Conservation (phyloP, 1,140 invertebrate species). For the Trachelipus rathkii region DNA sequence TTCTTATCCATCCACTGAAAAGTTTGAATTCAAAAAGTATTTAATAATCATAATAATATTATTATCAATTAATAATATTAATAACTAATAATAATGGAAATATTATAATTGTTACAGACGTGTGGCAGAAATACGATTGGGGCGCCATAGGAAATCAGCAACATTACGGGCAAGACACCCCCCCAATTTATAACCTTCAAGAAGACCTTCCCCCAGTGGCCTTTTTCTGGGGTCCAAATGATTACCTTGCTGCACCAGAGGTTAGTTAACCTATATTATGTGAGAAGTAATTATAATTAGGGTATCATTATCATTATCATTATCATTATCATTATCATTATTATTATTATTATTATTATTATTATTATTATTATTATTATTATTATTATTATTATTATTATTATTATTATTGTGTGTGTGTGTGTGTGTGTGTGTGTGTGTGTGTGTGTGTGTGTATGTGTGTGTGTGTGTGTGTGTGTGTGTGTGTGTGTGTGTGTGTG, state of each 20-base stretch:
- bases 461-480: too few species aligned
- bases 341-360: background rate
- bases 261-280: conserved; percentile 44
- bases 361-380: background rate
- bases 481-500: too few species aligned
- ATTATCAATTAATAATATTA: too few species aligned
- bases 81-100: too few species aligned
- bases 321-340: too few species aligned
- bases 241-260: conserved; percentile 51
- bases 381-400: background rate
- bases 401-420: too few species aligned
- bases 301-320: too few species aligned
- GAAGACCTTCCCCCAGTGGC: conserved; percentile 51
- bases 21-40: too few species aligned
- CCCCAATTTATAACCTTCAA: conserved; percentile 50
- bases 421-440: background rate
- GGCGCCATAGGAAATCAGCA: conserved; percentile 33
- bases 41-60: too few species aligned
- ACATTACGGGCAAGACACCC: conserved; percentile 48
- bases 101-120: background rate
- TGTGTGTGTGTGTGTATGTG: too few species aligned
- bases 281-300: background rate
- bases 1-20: too few species aligned
- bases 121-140: conserved; percentile 19
- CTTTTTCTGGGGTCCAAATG: conserved; percentile 52